Base-by-base conservation (phyloP, 2,797 vertebrate species). In the Pelobates cultripes region DNA sequence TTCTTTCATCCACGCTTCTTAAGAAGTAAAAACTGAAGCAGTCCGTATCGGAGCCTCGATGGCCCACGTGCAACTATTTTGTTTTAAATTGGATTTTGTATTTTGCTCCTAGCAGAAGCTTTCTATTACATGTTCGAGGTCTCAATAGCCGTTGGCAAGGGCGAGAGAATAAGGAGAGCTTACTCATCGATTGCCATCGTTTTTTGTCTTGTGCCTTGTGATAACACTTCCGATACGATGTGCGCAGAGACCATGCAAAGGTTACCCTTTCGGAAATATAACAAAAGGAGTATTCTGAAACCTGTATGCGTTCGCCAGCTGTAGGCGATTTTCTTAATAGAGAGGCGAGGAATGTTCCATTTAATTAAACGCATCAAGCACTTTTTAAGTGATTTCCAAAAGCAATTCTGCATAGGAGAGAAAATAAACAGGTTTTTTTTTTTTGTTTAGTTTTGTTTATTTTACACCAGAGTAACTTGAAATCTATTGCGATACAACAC, bases 1-100 rank as follows among this genome's bases (percentile, higher is more conserved):
- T 83, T 6, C 67, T 77, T 70, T 68, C 60, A 66, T 73, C 61
- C 43, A 28, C 28, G 15, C 41, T 53, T 43, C 57, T 73, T 60
- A 43, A 44, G 47, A 75, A 70, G n/a, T 28, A 53, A 40, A 60
- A 66, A 40, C 64, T 71, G 64, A n/a, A 68, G 75, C 15, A 45
- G 51, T 43, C 60, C 12, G 69, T 42, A 14, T 55, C 61, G 4
- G 63, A 74, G 66, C 67, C 10, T 41, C n/a, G 70, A 14, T 40
- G n/a, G 15, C 7, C n/a, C 43, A 57, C 41, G 10, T 7, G 45
- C 8, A 40, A 7, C 61, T 47, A 15, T 55, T 42, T 70, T 70
- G 40, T 55, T 42, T 70, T 70, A 66, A 44, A 76, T 53, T 61
- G 53, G 43, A 55, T 55, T 71, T 43, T 3, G 43, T 17, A 55